A percentile compares a stretch with the other conserved stretches of the same genome.
Evolutionary conservation across 1,140 invertebrate genomes (phyloP).

Genomic region (roundworm (Caenorhabditis elegans)): DNA sequence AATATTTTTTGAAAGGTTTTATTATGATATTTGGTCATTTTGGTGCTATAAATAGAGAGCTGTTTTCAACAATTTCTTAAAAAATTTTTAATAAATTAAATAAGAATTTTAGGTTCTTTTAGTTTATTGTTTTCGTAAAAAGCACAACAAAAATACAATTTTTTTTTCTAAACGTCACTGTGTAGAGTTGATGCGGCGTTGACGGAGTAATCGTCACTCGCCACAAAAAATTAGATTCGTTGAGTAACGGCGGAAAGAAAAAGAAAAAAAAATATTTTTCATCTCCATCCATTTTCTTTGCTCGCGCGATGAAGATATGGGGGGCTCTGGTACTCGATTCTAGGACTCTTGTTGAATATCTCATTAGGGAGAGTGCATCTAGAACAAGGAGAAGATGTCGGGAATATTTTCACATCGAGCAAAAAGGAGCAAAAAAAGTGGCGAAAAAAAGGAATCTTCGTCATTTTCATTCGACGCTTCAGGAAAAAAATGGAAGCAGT

Average conservation of each 20-base stretch:
- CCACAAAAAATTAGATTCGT: constrained; percentile 12
- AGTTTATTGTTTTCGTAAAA: no score
- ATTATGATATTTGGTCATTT: no score
- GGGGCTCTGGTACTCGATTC: background rate
- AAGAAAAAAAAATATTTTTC: background rate
- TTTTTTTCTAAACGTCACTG: no score
- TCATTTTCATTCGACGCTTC: background rate
- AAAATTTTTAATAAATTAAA: no score
- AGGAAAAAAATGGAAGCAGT: no score
- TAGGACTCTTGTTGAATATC: constrained; percentile 16
- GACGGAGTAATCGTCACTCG: background rate
- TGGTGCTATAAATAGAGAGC: no score
- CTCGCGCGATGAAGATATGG: background rate
- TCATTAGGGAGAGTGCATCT: constrained; percentile 5
- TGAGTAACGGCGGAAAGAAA: background rate
- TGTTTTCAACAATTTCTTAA: no score
- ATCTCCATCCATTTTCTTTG: background rate
- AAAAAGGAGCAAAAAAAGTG: no score
- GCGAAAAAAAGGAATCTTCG: no score
- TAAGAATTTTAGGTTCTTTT: no score
- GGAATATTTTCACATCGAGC: background rate
- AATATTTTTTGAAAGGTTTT: no score
- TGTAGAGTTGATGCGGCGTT: background rate
- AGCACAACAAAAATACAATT: no score
- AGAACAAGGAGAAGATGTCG: background rate